phyloP scores from a whole-genome alignment of 2,797 vertebrate species.

The Hypotaenidia philippensis region DNA sequence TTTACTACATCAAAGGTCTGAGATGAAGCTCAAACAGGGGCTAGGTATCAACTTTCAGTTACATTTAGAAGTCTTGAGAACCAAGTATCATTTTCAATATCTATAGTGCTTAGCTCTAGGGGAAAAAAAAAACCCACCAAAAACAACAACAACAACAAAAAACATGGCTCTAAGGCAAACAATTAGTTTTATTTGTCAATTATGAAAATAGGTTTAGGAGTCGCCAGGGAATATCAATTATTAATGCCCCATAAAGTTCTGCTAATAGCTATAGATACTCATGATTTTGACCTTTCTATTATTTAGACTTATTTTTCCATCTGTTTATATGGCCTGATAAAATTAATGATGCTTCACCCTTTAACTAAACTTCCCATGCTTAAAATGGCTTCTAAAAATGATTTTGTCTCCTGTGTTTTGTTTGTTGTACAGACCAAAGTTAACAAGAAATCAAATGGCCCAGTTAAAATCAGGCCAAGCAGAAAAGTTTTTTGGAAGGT shows the following conservation, averaged over 20 bases:
- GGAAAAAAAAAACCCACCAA: background rate
- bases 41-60: background rate
- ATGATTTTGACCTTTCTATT: constrained; percentile 40
- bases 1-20: background rate
- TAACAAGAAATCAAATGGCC: background rate
- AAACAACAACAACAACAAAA: too few species aligned
- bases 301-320: constrained; percentile 34
- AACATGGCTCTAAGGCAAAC: background rate
- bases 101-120: background rate
- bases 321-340: constrained; percentile 6
- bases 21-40: background rate
- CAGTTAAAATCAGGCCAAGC: constrained; percentile 3
- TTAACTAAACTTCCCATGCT: background rate
- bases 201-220: constrained; percentile 20
- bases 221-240: background rate
- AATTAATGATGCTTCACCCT: constrained; percentile 37
- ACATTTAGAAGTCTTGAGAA: background rate
- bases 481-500: background rate
- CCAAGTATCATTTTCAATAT: background rate
- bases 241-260: constrained; percentile 40
- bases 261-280: background rate
- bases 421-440: background rate
- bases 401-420: background rate
- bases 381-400: background rate
- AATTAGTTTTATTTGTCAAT: constrained; percentile 52